Conservation (phyloP, 2,888 invertebrate genomes). For the Zele albiditarsus region DNA sequence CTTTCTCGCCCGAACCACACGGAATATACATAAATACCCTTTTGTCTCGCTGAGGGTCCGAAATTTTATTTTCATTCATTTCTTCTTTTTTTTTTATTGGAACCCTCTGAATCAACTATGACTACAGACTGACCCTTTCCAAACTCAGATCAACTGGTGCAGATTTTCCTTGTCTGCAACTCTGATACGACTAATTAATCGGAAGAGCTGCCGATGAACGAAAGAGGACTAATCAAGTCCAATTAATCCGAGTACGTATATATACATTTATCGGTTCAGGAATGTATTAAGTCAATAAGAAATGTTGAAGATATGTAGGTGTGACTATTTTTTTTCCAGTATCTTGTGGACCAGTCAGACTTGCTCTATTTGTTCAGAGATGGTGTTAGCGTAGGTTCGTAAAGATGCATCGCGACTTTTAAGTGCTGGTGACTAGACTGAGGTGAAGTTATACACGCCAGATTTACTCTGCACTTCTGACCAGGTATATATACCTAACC, state of each 20-base stretch:
- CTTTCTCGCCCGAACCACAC: conserved; percentile 25
- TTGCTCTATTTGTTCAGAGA: background rate
- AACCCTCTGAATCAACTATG: conserved; percentile 16
- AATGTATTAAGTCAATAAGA: background rate
- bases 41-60: conserved; percentile 51
- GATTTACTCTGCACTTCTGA: conserved; percentile 46
- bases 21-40: conserved; percentile 43
- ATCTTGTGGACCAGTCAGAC: background rate
- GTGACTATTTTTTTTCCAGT: background rate
- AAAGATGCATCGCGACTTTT: background rate
- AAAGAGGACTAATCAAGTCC: conserved; percentile 24
- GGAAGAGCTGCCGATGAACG: background rate
- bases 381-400: background rate
- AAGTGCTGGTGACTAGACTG: conserved; percentile 27
- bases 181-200: conserved; percentile 23
- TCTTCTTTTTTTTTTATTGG: conserved; percentile 24
- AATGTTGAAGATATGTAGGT: background rate
- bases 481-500: conserved; percentile 57
- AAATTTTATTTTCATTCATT: background rate
- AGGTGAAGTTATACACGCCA: conserved; percentile 52
- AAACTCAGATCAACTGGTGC: background rate
- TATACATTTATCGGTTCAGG: background rate
- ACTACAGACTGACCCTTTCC: background rate
- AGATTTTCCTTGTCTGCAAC: conserved; percentile 1
- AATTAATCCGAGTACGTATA: background rate